Evolutionary conservation across 2,888 invertebrate species (phyloP).

Genomic region (Himalopsyche japonica): DNA sequence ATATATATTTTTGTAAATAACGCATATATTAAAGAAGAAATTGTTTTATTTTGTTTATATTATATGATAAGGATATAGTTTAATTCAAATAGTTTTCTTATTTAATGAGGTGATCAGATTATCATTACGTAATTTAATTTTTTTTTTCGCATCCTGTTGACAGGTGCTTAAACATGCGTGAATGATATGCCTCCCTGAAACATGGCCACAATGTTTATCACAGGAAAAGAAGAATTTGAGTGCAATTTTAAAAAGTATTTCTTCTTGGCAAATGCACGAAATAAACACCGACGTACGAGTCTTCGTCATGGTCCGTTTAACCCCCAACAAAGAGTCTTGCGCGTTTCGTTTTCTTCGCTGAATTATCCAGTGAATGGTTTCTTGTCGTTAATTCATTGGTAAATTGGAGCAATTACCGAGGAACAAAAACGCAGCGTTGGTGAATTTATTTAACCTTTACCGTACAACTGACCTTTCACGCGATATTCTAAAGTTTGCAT

Average conservation of each 20-base stretch:
- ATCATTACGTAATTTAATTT: too few species aligned
- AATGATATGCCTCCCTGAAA: neutral
- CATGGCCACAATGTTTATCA: conserved; percentile 9
- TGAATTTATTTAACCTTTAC: conserved; percentile 21
- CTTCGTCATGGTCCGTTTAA: conserved; percentile 18
- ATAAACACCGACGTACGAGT: conserved; percentile 1
- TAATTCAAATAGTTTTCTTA: too few species aligned
- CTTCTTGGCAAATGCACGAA: neutral
- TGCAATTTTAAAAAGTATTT: conserved; percentile 8
- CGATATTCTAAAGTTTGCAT: neutral
- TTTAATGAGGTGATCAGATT: too few species aligned
- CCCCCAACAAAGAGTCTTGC: conserved; percentile 19
- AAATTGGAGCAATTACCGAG: conserved; percentile 22
- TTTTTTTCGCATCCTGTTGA: neutral
- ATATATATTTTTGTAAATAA: too few species aligned
- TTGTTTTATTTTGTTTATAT: too few species aligned
- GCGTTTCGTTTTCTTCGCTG: neutral
- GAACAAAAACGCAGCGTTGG: neutral
- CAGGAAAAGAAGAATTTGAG: conserved; percentile 26
- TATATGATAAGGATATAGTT: too few species aligned
- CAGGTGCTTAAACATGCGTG: neutral
- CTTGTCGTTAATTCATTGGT: conserved; percentile 22
- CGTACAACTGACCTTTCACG: neutral
- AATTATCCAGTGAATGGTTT: neutral
- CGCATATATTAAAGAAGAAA: too few species aligned